Conservation (phyloP, 2,888 invertebrate species). For the Oscheius sp. region DNA sequence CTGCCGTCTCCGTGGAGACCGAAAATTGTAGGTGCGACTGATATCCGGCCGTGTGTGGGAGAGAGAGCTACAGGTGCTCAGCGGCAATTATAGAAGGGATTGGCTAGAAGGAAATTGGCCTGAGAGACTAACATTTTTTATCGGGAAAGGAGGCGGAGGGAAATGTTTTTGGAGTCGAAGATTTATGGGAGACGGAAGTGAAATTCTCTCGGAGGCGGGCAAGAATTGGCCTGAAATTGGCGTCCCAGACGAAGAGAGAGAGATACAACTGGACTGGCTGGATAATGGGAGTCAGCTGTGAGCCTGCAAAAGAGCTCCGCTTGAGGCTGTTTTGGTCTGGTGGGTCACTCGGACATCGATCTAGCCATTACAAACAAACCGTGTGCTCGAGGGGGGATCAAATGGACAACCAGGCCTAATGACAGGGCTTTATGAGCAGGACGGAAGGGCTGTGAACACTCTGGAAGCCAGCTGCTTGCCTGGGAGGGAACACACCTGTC, state of each 20-base stretch:
- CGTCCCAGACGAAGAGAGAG: not conserved
- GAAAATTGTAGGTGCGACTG: slow-evolving; percentile 1
- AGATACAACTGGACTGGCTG: not conserved
- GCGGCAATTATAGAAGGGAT: too few species aligned
- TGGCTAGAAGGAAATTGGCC: not conserved
- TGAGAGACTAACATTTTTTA: too few species aligned
- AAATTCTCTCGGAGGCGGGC: not conserved
- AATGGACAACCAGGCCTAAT: not conserved
- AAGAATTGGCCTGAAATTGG: not conserved
- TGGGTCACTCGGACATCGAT: slow-evolving; percentile 19
- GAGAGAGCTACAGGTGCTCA: not conserved
- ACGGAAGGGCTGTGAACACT: not conserved
- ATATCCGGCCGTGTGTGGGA: not conserved
- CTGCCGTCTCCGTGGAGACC: slow-evolving; percentile 5
- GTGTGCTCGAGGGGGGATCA: not conserved
- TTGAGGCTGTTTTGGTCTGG: slow-evolving; percentile 2
- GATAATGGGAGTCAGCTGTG: slow-evolving; percentile 26
- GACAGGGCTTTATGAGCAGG: not conserved
- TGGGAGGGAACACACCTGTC: slow-evolving; percentile 1
- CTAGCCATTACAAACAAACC: slow-evolving; percentile 21
- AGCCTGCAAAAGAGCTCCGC: not conserved
- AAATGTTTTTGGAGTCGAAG: not conserved
- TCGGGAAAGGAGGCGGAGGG: too few species aligned
- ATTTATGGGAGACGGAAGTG: not conserved
- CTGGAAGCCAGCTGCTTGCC: not conserved